Conservation (phyloP, 2,888 invertebrate species). For the Alsophila aescularia region DNA sequence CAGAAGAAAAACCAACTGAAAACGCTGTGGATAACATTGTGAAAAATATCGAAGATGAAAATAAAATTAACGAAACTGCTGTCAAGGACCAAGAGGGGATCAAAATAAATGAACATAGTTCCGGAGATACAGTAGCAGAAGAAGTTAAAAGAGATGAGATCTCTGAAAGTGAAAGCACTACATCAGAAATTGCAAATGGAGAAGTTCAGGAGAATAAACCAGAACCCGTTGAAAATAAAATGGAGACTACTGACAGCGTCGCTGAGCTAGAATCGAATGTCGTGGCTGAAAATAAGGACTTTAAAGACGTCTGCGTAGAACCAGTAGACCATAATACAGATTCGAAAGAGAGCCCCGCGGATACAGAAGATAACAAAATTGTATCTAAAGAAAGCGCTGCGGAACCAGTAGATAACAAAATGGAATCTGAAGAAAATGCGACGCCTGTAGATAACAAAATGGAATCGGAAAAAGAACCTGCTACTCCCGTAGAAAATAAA, state of each 20-base stretch:
- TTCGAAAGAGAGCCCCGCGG: background rate
- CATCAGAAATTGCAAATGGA: conserved; percentile 12
- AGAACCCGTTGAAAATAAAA: conserved; percentile 2
- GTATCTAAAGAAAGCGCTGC: conserved; percentile 24
- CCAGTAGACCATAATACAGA: background rate
- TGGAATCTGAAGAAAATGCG: background rate
- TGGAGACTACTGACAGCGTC: background rate
- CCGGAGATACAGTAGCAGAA: background rate
- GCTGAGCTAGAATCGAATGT: background rate
- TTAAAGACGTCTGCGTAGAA: background rate
- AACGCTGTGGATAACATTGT: conserved; percentile 29
- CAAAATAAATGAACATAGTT: background rate
- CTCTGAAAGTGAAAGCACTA: background rate
- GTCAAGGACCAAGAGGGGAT: conserved; percentile 3
- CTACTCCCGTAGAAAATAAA: background rate
- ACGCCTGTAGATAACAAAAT: background rate
- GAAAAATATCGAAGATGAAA: conserved; percentile 38
- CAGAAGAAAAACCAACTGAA: conserved; percentile 26
- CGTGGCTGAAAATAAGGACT: conserved; percentile 1
- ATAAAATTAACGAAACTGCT: conserved; percentile 29
- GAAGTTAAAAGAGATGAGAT: background rate
- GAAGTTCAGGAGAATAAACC: background rate
- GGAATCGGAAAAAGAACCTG: background rate
- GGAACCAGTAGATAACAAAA: background rate
- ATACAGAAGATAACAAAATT: conserved; percentile 17